Base-by-base conservation (phyloP, 1,140 invertebrate genomes). In the Nomia melanderi region DNA sequence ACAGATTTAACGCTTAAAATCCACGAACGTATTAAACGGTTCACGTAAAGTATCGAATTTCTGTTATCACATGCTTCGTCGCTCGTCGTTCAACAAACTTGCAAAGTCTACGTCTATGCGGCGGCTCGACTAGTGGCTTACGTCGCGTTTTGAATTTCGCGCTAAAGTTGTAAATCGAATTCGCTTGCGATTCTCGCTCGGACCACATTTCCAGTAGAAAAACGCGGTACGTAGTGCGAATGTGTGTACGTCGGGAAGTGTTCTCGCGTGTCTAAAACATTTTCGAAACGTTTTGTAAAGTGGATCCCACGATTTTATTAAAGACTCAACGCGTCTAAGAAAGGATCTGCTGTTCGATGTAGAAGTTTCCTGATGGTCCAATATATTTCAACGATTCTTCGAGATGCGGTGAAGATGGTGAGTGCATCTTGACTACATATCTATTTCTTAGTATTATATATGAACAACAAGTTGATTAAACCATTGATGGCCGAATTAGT, bases 1-100 rank as follows among this genome's bases (percentile, higher is more conserved):
- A 3, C 41, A 44, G 4, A 17, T 12, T 44, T 44, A 4, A 44
- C 41, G 12, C 41, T 14, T 5, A 44, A 44, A 44, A 44, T 44
- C 41, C 41, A 44, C 12, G 41, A 44, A 44, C 14, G 12, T 44
- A n/a, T 67, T 75, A 67, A 50, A 59, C 31, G 20, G 36, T 44
- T 29, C 39, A 41, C 71, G 33, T 36, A 47, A n/a, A 74, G 33
- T 56, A 44, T 69, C 50, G 64, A 59, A 27, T 27, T 56, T 66
- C 23, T 36, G 1, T 31, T 75, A 67, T 75, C 73, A 69, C 73
- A 69, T 75, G 73, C 39, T 67, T 75, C 63, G 63, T 75, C 72
- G 39, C 27, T 74, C 23, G 60, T 56, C 31, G n/a, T 66, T 74
- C 27, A 66, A 66, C 47, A 17, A 66, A 74, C n/a, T 54, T 54